A percentile compares a stretch with the other conserved stretches of the same genome.
Evolutionary conservation across 2,888 invertebrate species (phyloP).

Genomic region (Lymantria monacha): DNA sequence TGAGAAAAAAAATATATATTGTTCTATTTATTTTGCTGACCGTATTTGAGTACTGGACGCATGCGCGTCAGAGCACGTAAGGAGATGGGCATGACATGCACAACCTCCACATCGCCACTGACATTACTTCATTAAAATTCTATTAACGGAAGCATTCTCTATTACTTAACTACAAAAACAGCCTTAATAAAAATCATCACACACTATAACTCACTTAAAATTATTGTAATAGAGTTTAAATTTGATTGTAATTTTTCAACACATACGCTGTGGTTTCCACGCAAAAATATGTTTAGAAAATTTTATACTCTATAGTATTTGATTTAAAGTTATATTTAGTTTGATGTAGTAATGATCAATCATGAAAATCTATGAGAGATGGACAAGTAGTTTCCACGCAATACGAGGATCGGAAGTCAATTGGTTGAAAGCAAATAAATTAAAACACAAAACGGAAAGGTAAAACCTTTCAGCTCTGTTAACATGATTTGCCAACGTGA

Average conservation of each 20-base stretch:
- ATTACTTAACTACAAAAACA: constrained; percentile 33
- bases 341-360: constrained; percentile 33
- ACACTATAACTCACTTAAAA: constrained; percentile 28
- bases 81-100: constrained; percentile 79
- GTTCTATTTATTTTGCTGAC: constrained; percentile 47
- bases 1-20: not conserved
- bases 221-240: not conserved
- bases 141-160: constrained; percentile 81
- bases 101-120: constrained; percentile 59
- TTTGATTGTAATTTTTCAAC: constrained; percentile 7
- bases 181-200: constrained; percentile 12
- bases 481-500: constrained; percentile 7
- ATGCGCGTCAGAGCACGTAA: constrained; percentile 68
- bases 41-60: constrained; percentile 45
- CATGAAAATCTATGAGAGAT: constrained; percentile 46
- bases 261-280: not conserved
- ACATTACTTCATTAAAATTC: constrained; percentile 82
- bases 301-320: constrained; percentile 15
- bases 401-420: constrained; percentile 66
- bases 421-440: constrained; percentile 45
- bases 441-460: constrained; percentile 21
- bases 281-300: constrained; percentile 1
- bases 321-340: constrained; percentile 29
- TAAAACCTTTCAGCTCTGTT: constrained; percentile 27
- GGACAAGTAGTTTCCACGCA: constrained; percentile 55